These are phyloP conservation scores for Battus philenor DNA, from an alignment of 1,140 invertebrate species.

Conservation along the genomic window DNA sequence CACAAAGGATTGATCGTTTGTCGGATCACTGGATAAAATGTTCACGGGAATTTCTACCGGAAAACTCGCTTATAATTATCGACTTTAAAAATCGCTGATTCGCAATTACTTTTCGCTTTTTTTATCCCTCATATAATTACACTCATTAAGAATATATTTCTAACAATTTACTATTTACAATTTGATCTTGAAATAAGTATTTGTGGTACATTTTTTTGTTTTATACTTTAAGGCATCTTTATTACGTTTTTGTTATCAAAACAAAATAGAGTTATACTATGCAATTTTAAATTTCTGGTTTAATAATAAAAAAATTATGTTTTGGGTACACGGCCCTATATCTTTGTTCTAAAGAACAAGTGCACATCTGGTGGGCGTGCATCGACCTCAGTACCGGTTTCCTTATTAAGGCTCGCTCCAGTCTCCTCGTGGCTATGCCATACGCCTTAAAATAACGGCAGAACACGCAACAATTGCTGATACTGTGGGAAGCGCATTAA, in stretches of 20 bases:
- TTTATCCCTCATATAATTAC: neutral
- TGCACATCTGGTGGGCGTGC: constrained; percentile 45
- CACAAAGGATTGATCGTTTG: constrained; percentile 28
- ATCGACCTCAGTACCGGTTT: constrained; percentile 51
- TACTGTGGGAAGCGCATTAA: too few species aligned
- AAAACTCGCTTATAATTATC: constrained; percentile 6
- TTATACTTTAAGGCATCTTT: too few species aligned
- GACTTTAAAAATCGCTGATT: neutral
- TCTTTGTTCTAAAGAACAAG: constrained; percentile 23
- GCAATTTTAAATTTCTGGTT: too few species aligned
- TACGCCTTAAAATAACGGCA: constrained; percentile 6
- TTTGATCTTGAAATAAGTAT: too few species aligned
- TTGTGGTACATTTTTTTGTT: too few species aligned
- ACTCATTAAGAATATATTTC: too few species aligned
- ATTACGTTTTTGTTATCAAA: too few species aligned
- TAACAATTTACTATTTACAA: too few species aligned
- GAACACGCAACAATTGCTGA: too few species aligned
- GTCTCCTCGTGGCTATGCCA: constrained; percentile 17
- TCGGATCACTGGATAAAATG: constrained; percentile 22
- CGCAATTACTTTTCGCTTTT: constrained; percentile 1
- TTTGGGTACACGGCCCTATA: too few species aligned
- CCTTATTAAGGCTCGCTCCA: constrained; percentile 20
- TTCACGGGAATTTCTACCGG: constrained; percentile 14
- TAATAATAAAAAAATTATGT: too few species aligned
- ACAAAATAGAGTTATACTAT: too few species aligned